Evolutionary conservation across 2,113 vertebrate genomes (phyloP), one percentile per base, ranked within the genome.

Genomic region (Cebidichthys violaceus): DNA sequence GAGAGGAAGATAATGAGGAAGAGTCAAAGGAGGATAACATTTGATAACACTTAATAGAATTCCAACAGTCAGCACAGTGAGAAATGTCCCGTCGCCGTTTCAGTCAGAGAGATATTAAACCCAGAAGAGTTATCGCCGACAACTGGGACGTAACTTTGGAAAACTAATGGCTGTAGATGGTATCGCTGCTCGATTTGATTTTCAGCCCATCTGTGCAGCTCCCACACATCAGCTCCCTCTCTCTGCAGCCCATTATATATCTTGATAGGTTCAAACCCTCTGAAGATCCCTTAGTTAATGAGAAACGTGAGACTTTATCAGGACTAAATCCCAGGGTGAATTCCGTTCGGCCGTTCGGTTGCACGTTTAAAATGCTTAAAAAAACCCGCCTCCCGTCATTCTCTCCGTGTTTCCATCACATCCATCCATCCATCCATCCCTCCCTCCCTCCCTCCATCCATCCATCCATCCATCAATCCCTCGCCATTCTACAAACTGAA

Each of bases 1-100:
- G 20, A 59, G 70, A 41, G 24, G 47, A 18, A 75, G 78, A 89
- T 70, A 82, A 79, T 41, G 33, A 84, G 1, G 45, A 61, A 39
- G 74, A 67, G 52, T 52, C 54, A 18, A 17, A 77, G 64, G 35
- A 54, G 62, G 61, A 62, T 37, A 71, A 61, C 41, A 27, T 57
- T 22, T 65, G 65, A 86, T 81, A 69, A 82, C 43, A 27, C 37
- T 47, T 68, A 62, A 76, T 74, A 62, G 14, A 61, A 70, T 57
- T 57, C 64, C 27, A 33, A n/a, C 45, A 71, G 69, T 80, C 35
- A 31, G 78, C 74, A 52, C 39, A 74, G 27, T 45, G n/a, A 76
- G 33, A 73, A 60, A 9, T 20, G 31, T 65, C 24, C 52, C 39
- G 41, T 33, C 15, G 55, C 31, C 57, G 45, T 22, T 57, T 33